A percentile compares a stretch with the other conserved stretches of the same genome.
phyloP scores from a whole-genome alignment of 2,888 invertebrate genomes.

The Dolomedes plantarius region DNA sequence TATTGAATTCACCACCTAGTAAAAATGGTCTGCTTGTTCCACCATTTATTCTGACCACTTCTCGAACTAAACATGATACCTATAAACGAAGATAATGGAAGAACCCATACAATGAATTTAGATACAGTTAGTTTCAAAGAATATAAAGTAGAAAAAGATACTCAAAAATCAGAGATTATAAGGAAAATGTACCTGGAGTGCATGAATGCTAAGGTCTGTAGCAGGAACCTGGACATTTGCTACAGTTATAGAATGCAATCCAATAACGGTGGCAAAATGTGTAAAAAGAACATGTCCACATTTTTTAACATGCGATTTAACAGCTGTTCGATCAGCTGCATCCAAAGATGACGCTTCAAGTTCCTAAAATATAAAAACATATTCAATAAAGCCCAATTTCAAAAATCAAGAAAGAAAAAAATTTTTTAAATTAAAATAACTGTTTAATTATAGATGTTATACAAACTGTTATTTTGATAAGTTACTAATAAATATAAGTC shows the following conservation, averaged over 20 bases:
- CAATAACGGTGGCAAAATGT: constrained; percentile 50
- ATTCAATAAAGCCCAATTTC: neutral
- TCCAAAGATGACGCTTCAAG: constrained; percentile 62
- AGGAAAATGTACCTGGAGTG: constrained; percentile 68
- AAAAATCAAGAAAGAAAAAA: neutral
- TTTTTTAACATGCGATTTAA: constrained; percentile 46
- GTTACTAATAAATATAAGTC: neutral
- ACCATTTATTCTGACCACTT: constrained; percentile 64
- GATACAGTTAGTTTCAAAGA: too few relatives aligned
- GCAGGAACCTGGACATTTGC: constrained; percentile 69
- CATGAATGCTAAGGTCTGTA: constrained; percentile 67
- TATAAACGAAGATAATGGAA: constrained; percentile 5
- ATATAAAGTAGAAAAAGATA: too few relatives aligned
- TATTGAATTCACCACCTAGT: constrained; percentile 72
- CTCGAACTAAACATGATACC: constrained; percentile 70
- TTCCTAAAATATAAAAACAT: constrained; percentile 40
- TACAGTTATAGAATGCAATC: constrained; percentile 53
- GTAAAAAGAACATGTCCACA: constrained; percentile 63
- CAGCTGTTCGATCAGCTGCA: constrained; percentile 29
- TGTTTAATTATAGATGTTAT: neutral
- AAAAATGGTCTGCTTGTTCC: constrained; percentile 65
- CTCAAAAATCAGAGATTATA: too few relatives aligned
- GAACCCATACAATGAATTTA: too few relatives aligned
- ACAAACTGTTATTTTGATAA: neutral
- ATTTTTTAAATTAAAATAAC: too few relatives aligned